Percentiles rank a stretch among this genome's conserved stretches.
Evolutionary conservation across 2,888 invertebrate species (phyloP).

Genomic region (Eupithecia inturbata): DNA sequence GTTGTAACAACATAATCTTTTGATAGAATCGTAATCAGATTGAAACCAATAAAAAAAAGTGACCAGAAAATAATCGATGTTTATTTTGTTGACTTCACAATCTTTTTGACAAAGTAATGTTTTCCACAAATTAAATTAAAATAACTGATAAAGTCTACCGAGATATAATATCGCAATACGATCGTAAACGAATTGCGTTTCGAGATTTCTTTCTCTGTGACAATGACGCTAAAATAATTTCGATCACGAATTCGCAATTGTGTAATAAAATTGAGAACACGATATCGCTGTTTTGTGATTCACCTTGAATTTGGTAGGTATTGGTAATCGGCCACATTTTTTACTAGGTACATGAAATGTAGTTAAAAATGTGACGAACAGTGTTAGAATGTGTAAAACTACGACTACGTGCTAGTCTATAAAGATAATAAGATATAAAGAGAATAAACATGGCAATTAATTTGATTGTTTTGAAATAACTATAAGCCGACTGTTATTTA

Average conservation of each 20-base stretch:
- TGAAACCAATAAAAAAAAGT: neutral
- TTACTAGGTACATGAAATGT: too few species aligned
- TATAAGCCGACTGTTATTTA: too few species aligned
- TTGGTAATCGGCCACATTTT: neutral
- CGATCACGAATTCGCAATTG: slow-evolving; percentile 46
- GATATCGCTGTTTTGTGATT: slow-evolving; percentile 36
- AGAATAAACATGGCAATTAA: neutral
- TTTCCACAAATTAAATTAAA: slow-evolving; percentile 30
- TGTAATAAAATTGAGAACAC: slow-evolving; percentile 39
- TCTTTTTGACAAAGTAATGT: neutral
- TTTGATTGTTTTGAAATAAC: neutral
- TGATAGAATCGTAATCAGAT: neutral
- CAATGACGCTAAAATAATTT: slow-evolving; percentile 39
- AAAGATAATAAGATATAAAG: too few species aligned
- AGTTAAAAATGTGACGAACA: too few species aligned
- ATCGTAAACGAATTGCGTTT: slow-evolving; percentile 44
- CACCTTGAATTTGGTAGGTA: slow-evolving; percentile 30
- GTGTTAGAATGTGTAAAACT: too few species aligned
- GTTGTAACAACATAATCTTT: neutral
- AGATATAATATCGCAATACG: slow-evolving; percentile 18
- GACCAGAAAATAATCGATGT: neutral
- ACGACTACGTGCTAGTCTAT: too few species aligned
- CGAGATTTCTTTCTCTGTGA: slow-evolving; percentile 35
- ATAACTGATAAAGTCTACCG: slow-evolving; percentile 36
- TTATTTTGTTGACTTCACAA: neutral